Base-by-base conservation (phyloP, 1,140 invertebrate species). In the Drosophila dunni region DNA sequence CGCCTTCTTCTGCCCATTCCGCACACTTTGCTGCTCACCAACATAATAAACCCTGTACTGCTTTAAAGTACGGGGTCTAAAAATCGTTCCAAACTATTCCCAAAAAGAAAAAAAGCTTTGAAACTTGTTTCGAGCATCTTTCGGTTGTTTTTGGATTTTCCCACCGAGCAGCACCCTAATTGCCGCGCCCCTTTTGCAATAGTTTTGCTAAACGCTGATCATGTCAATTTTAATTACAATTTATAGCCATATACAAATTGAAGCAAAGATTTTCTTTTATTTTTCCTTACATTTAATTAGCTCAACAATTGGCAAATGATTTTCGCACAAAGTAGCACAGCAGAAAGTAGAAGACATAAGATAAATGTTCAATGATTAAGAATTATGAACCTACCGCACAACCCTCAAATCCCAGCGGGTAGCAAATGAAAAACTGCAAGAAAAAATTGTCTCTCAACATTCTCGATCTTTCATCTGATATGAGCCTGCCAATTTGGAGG, bases 171-270 rank as follows among this genome's bases (percentile, higher is more conserved):
- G 38, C 65, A 78, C 54, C 65, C 81, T 83, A 85, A 85, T 78
- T 82, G 81, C 70, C 66, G 34, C 6, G 13, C 11, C 45, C 54
- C 9, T 42, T 53, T 10, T 38, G 15, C 34, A 45, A 57, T 24
- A 61, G 29, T 24, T 36, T 24, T n/a, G 54, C 40, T 34, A 63
- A 51, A 51, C 29, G 50, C 50, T 9, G 56, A 60, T 82, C 79
- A 72, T 89, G 85, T 89, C 84, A 81, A 79, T 79, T 81, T 84
- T 84, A 81, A 89, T 89, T 89, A 89, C 50, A 82, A 89, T 84
- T 89, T 89, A 84, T 90, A 50, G 69, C 50, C 78, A 70, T 69
- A 78, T 69, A 78, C 60, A 79, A 75, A 74, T 70, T 67, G 20
- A 29, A 50, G 56, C 10, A 48, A 56, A 45, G 17, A 38, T 58